Evolutionary conservation across 2,888 invertebrate species (phyloP).

Genomic region (Drosophila greeni): DNA sequence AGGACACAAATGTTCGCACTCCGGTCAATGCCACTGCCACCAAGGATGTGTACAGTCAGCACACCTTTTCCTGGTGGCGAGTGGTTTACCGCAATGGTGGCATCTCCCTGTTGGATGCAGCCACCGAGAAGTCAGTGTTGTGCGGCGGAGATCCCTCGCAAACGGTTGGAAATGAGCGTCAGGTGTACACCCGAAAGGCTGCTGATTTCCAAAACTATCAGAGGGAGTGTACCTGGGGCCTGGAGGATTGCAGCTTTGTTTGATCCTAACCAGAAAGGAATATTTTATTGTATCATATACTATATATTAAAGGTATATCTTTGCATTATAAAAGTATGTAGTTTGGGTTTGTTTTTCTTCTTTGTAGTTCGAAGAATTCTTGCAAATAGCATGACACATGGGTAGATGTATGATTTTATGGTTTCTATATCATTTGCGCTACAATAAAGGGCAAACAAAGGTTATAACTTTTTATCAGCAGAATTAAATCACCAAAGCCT

Average conservation of each 20-base stretch:
- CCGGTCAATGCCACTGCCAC: slow-evolving; percentile 28
- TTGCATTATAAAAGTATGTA: not conserved
- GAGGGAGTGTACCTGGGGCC: slow-evolving; percentile 63
- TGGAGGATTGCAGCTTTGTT: slow-evolving; percentile 66
- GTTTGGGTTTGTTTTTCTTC: not conserved
- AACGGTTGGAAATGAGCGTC: slow-evolving; percentile 55
- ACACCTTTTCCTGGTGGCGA: slow-evolving; percentile 51
- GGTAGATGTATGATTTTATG: not conserved
- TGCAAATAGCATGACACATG: not conserved
- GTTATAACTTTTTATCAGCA: not conserved
- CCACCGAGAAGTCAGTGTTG: slow-evolving; percentile 37
- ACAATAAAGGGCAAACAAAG: not conserved
- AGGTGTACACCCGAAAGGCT: slow-evolving; percentile 61
- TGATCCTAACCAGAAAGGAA: slow-evolving; percentile 4
- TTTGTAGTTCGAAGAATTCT: not conserved
- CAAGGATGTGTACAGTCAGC: slow-evolving; percentile 65
- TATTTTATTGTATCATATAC: not conserved
- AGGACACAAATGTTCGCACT: slow-evolving; percentile 30
- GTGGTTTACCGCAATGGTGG: slow-evolving; percentile 43
- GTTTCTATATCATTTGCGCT: not conserved
- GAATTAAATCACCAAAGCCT: not conserved
- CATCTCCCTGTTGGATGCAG: slow-evolving; percentile 55
- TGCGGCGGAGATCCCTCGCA: slow-evolving; percentile 61
- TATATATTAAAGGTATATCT: not conserved
- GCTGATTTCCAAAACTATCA: slow-evolving; percentile 41